Percentiles rank a stretch among this genome's conserved stretches.
These are phyloP conservation scores for Simalia tracyae DNA, from an alignment of 2,797 vertebrate species.

Conservation along the genomic window DNA sequence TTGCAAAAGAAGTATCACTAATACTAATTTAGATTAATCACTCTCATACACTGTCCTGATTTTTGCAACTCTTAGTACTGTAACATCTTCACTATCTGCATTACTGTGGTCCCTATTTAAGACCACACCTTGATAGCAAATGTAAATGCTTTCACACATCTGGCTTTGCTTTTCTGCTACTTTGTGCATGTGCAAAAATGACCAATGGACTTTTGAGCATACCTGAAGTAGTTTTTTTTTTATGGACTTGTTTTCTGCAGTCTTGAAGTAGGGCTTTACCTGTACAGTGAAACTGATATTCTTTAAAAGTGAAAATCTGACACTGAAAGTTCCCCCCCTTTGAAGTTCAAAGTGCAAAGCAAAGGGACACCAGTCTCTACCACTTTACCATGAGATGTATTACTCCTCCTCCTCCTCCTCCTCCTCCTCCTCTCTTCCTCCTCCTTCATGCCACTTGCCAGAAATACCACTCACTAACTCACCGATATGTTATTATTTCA, in stretches of 20 bases:
- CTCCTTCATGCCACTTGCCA: background rate
- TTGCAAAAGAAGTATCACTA: background rate
- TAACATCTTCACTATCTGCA: too few relatives aligned
- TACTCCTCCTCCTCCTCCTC: background rate
- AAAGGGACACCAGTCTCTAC: background rate
- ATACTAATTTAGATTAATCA: background rate
- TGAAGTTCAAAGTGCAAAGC: background rate
- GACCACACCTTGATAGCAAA: too few relatives aligned
- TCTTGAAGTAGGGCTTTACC: background rate
- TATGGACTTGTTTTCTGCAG: background rate
- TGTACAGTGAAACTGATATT: fast-evolving
- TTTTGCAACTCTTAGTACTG: background rate
- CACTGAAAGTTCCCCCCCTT: fast-evolving
- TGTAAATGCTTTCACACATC: too few relatives aligned
- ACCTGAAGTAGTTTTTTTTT: background rate
- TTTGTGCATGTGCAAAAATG: background rate
- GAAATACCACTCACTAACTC: background rate
- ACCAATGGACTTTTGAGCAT: background rate
- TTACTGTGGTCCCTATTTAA: too few relatives aligned
- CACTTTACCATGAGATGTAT: background rate
- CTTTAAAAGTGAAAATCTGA: background rate
- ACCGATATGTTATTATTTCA: background rate
- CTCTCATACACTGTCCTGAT: background rate
- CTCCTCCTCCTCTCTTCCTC: background rate
- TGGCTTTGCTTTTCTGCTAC: background rate